These are phyloP conservation scores for Drosophila obscura DNA, from an alignment of 1,140 invertebrate genomes.

Conservation along the genomic window DNA sequence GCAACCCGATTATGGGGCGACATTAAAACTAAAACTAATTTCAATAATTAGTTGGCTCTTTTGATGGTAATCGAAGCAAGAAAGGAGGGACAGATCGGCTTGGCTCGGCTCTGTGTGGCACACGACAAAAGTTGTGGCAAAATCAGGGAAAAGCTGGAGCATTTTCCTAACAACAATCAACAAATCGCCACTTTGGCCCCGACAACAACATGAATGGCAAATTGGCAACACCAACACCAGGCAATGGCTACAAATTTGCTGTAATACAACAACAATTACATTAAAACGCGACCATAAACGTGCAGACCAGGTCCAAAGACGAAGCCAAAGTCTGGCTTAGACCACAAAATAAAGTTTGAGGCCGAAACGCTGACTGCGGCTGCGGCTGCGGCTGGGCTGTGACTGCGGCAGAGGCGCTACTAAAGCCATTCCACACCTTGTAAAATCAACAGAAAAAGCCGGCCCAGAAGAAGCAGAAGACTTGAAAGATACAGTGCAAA, in stretches of 20 bases:
- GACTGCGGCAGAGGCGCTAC: constrained; percentile 64
- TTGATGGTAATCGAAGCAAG: constrained; percentile 22
- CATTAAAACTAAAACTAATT: constrained; percentile 21
- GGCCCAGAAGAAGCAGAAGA: constrained; percentile 43
- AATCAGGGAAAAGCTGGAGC: constrained; percentile 37
- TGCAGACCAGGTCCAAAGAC: constrained; percentile 50
- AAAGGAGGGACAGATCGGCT: constrained; percentile 26
- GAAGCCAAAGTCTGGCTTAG: constrained; percentile 45
- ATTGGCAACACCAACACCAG: constrained; percentile 63
- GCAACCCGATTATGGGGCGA: constrained; percentile 7
- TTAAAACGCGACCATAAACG: constrained; percentile 82
- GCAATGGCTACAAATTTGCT: constrained; percentile 73
- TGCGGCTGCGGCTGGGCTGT: too few species aligned
- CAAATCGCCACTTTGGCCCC: constrained; percentile 66
- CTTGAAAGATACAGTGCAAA: neutral
- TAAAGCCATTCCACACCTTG: constrained; percentile 81
- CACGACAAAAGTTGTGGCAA: constrained; percentile 68
- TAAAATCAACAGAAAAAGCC: constrained; percentile 76
- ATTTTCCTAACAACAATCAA: constrained; percentile 65
- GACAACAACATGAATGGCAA: constrained; percentile 78
- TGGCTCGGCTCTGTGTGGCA: constrained; percentile 31
- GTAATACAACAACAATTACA: constrained; percentile 82
- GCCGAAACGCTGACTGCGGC: neutral
- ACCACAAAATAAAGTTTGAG: constrained; percentile 52
- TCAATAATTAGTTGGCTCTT: constrained; percentile 30